These are phyloP conservation scores for Pristiophorus japonicus DNA, from an alignment of 2,113 vertebrate species.

Conservation along the genomic window DNA sequence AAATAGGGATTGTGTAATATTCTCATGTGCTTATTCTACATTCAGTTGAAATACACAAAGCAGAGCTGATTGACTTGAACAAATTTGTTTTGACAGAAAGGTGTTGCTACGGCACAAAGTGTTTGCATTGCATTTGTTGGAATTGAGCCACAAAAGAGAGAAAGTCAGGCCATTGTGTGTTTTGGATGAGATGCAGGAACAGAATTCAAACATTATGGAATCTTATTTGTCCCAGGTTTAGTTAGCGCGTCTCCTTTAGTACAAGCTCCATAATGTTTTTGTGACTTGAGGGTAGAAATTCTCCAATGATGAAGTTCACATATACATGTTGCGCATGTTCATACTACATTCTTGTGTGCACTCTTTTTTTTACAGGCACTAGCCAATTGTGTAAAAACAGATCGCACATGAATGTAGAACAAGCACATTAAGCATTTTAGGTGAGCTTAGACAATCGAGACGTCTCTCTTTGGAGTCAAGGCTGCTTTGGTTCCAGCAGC, in stretches of 20 bases:
- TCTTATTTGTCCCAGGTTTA: not conserved
- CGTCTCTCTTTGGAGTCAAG: not conserved
- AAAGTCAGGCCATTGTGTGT: not conserved
- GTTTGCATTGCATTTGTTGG: constrained; percentile 5
- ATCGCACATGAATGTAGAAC: not conserved
- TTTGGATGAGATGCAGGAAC: not conserved
- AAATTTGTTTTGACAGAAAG: not conserved
- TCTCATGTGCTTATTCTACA: not conserved
- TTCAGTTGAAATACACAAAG: not conserved
- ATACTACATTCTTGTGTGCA: not conserved
- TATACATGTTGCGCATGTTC: not conserved
- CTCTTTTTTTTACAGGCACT: not conserved
- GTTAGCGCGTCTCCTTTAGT: not conserved
- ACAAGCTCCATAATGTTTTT: not conserved
- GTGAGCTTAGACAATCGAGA: not conserved
- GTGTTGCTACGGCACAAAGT: not conserved
- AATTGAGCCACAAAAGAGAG: not conserved
- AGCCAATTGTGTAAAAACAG: not conserved
- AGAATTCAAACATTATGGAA: not conserved
- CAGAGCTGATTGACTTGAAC: not conserved
- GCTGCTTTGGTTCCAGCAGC: not conserved
- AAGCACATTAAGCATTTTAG: not conserved
- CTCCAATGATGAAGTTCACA: not conserved
- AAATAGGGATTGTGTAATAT: not conserved
- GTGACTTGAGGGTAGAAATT: not conserved